Base-by-base conservation (phyloP, 2,888 invertebrate genomes). In the Arge pagana region DNA sequence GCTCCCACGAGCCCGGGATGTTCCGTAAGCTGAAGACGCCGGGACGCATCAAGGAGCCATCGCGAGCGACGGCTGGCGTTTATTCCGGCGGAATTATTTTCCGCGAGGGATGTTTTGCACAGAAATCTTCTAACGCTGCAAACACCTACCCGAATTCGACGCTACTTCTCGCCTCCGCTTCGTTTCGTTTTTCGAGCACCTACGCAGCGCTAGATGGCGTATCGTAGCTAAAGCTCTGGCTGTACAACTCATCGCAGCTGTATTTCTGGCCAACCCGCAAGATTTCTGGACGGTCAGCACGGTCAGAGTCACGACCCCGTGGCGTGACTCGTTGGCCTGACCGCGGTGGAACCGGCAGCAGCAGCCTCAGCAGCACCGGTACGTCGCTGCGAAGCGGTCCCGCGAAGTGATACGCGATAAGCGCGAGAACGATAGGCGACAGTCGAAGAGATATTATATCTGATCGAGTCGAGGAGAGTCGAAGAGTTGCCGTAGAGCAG, bases 381-480 rank as follows among this genome's bases (percentile, higher is more conserved):
- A n/a, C n/a, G n/a, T n/a, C n/a, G 33, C 33, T 11, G 36, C 36
- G 11, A 30, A 23, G n/a, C n/a, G 21, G 15, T 21, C 8, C 13
- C 40, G 23, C 23, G 42, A 18, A 33, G 35, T 45, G 33, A 33
- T 33, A 31, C 33, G 13, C 45, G 45, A 45, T 45, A 45, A 45
- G 23, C 45, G 10, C 19, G 28, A 26, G 45, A 35, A 45, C 45
- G 45, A 45, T 45, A 45, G 45, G 45, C 45, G 45, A 45, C 45
- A 45, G 45, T 45, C 45, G 33, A 23, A 45, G 45, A 45, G 45
- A 45, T 45, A 45, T 45, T 45, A 64, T 67, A 67, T 65, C 67
- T 62, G 67, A 67, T 66, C 62, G 57, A 62, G 61, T 58, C 55
- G 54, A 55, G 52, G 43, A 23, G 51, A 50, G 48, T 35, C 41